phyloP scores from a whole-genome alignment of 2,888 invertebrate genomes.

The Orgyia antiqua region DNA sequence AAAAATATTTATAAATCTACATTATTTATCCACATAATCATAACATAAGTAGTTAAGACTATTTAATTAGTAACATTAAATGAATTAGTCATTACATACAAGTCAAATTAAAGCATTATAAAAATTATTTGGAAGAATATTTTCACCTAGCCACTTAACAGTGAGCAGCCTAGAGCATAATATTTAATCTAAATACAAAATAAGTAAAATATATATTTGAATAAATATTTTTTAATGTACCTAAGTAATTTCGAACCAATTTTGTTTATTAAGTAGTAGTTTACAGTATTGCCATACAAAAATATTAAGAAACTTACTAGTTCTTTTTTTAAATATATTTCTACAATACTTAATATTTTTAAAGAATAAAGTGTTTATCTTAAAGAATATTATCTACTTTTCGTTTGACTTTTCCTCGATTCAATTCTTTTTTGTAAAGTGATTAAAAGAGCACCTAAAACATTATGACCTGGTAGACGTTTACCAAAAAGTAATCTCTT shows the following conservation, averaged over 20 bases:
- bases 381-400: slow-evolving; percentile 67
- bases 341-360: too few species aligned
- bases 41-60: slow-evolving; percentile 4
- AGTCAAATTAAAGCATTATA: slow-evolving; percentile 11
- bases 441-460: slow-evolving; percentile 87
- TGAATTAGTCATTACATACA: slow-evolving; percentile 17
- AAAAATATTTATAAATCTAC: slow-evolving; percentile 18
- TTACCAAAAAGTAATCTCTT: slow-evolving; percentile 92
- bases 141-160: slow-evolving; percentile 6
- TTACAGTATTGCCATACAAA: too few species aligned
- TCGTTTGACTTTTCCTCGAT: slow-evolving; percentile 73
- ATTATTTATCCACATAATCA: slow-evolving; percentile 1
- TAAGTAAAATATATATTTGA: too few species aligned
- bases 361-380: too few species aligned
- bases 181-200: too few species aligned
- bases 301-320: too few species aligned
- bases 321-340: too few species aligned
- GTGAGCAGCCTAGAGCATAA: too few species aligned
- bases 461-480: slow-evolving; percentile 93
- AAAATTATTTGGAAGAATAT: slow-evolving; percentile 21
- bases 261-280: too few species aligned
- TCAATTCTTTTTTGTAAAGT: slow-evolving; percentile 91
- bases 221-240: too few species aligned
- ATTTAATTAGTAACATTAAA: slow-evolving; percentile 22
- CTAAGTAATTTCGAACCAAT: too few species aligned